Evolutionary conservation across 2,888 invertebrate genomes (phyloP).

Genomic region (Eupithecia exiguata): DNA sequence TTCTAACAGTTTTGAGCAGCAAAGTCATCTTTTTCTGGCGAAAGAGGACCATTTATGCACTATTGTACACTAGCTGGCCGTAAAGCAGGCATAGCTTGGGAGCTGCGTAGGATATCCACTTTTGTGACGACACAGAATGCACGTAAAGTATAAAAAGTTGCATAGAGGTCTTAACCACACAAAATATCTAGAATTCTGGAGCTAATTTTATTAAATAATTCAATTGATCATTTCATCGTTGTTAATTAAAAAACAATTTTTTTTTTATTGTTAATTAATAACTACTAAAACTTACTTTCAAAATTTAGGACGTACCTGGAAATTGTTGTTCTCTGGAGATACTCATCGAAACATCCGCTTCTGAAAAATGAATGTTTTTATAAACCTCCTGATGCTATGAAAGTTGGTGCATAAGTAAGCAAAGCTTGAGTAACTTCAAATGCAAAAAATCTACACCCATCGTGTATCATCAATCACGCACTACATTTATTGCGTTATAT

Average conservation of each 20-base stretch:
- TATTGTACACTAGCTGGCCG: too few relatives aligned
- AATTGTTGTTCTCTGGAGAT: slow-evolving; percentile 88
- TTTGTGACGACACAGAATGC: too few relatives aligned
- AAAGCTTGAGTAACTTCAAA: not conserved
- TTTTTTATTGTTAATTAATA: too few relatives aligned
- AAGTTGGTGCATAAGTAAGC: not conserved
- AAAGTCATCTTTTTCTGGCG: not conserved
- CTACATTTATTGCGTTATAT: not conserved
- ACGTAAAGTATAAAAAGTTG: too few relatives aligned
- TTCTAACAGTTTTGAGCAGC: not conserved
- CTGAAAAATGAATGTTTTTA: slow-evolving; percentile 73
- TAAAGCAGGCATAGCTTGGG: too few relatives aligned
- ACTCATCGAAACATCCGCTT: slow-evolving; percentile 87
- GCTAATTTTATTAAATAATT: too few relatives aligned
- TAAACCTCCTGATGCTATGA: not conserved
- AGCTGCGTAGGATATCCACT: too few relatives aligned
- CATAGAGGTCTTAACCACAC: too few relatives aligned
- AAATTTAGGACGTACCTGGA: slow-evolving; percentile 70
- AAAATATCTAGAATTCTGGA: too few relatives aligned
- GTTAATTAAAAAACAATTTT: too few relatives aligned
- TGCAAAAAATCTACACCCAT: not conserved
- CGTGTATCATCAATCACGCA: too few relatives aligned
- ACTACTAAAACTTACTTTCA: not conserved
- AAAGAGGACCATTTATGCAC: not conserved
- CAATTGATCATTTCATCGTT: too few relatives aligned